phyloP scores from a whole-genome alignment of 2,797 vertebrate species.

The Molossus alvarezi region DNA sequence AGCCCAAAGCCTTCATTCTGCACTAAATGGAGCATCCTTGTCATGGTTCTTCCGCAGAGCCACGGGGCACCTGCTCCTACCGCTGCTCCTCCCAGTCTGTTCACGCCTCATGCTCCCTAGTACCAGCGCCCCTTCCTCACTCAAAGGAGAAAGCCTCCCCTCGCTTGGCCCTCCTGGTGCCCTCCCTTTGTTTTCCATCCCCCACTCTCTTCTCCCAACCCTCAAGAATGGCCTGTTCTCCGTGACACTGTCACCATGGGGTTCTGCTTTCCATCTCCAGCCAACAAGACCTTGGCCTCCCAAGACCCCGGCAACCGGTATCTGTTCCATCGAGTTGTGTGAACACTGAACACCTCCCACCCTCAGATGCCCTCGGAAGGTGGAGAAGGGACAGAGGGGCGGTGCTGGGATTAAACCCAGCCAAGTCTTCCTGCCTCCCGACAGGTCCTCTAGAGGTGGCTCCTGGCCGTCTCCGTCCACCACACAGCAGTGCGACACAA shows the following conservation, averaged over 20 bases:
- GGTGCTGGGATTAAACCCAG: conserved; percentile 63
- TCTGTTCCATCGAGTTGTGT: background rate
- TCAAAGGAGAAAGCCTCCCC: background rate
- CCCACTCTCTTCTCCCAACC: background rate
- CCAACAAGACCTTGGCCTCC: background rate
- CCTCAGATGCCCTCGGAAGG: conserved; percentile 55
- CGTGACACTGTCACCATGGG: background rate
- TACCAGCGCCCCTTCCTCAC: background rate
- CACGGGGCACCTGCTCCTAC: too few relatives aligned
- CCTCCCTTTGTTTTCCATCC: background rate
- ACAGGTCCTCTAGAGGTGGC: conserved; percentile 77
- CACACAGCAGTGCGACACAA: conserved; percentile 74
- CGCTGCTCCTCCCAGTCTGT: background rate
- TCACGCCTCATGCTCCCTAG: accelerated
- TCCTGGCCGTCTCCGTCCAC: conserved; percentile 81
- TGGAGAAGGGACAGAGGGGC: conserved; percentile 74
- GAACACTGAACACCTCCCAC: background rate
- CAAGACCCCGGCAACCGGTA: background rate
- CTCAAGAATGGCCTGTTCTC: background rate
- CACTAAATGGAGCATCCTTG: background rate
- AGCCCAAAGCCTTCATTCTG: background rate
- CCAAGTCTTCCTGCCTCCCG: conserved; percentile 77
- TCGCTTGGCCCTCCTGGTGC: accelerated
- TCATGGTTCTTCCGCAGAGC: background rate
- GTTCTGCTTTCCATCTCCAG: background rate